Evolutionary conservation across 2,888 invertebrate genomes (phyloP).

Genomic region (Apamea crenata): DNA sequence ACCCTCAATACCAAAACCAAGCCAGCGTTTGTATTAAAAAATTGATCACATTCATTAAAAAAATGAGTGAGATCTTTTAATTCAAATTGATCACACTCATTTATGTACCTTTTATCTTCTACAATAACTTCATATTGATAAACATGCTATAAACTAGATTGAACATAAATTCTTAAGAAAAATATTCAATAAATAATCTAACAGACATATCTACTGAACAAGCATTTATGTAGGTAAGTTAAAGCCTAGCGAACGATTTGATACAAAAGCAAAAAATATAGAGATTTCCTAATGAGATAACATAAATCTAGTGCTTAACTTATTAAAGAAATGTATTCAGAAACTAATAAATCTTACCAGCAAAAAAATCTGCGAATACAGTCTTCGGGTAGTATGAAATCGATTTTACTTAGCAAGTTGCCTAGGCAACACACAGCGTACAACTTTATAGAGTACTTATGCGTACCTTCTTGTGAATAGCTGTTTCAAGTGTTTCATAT

Average conservation of each 20-base stretch:
- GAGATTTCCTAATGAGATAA: slow-evolving; percentile 10
- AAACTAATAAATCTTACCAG: slow-evolving; percentile 61
- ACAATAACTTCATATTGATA: background rate
- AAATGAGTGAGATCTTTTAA: too few species aligned
- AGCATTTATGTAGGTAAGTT: background rate
- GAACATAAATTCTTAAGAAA: background rate
- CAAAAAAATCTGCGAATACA: slow-evolving; percentile 43
- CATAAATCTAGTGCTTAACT: slow-evolving; percentile 21
- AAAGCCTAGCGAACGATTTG: background rate
- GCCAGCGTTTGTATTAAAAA: background rate
- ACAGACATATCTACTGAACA: background rate
- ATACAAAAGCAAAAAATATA: slow-evolving; percentile 4
- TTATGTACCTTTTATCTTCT: background rate
- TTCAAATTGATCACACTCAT: background rate
- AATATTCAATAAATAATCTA: background rate
- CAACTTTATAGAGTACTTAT: slow-evolving; percentile 33
- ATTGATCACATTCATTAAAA: too few species aligned
- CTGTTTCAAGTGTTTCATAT: slow-evolving; percentile 32
- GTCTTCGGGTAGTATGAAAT: slow-evolving; percentile 46
- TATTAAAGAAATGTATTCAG: slow-evolving; percentile 8
- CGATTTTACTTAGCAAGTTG: slow-evolving; percentile 66
- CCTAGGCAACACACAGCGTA: slow-evolving; percentile 63
- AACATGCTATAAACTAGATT: background rate
- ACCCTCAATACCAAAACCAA: background rate
- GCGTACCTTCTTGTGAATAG: slow-evolving; percentile 18